Conservation (phyloP, 1,140 invertebrate species). For the Saccostrea cuccullata region DNA sequence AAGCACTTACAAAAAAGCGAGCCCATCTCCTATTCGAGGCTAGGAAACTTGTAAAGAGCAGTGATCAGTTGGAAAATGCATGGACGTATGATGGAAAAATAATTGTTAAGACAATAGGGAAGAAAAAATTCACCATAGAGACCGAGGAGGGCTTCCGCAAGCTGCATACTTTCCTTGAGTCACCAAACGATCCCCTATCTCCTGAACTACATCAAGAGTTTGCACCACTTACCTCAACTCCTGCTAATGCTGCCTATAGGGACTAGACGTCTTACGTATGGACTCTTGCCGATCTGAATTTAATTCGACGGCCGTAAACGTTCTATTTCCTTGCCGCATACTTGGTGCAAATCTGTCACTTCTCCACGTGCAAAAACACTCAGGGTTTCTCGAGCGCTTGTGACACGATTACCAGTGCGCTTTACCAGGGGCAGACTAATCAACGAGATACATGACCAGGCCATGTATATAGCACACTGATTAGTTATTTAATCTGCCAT, state of each 20-base stretch:
- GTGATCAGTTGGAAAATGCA: neutral
- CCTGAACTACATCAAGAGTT: too few species aligned
- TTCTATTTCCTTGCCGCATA: neutral
- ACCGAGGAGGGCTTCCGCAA: too few species aligned
- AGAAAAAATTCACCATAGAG: neutral
- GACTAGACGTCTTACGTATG: too few species aligned
- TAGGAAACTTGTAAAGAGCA: neutral
- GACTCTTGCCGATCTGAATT: neutral
- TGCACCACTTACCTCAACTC: too few species aligned
- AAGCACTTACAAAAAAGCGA: too few species aligned
- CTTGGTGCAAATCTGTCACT: neutral
- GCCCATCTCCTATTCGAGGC: neutral
- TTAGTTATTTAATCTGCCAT: too few species aligned
- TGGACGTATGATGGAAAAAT: neutral
- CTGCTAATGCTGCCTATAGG: too few species aligned
- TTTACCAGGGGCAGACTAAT: neutral
- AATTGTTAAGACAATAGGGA: neutral
- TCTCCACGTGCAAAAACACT: neutral
- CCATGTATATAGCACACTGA: neutral
- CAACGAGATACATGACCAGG: neutral
- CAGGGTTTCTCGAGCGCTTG: neutral
- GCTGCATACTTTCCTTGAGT: too few species aligned
- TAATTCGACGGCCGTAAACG: neutral
- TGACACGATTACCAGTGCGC: neutral
- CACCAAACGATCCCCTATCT: too few species aligned